A percentile compares a stretch with the other conserved stretches of the same genome.
Conservation (phyloP, 2,888 invertebrate genomes). For the Patella ulyssiponensis region DNA sequence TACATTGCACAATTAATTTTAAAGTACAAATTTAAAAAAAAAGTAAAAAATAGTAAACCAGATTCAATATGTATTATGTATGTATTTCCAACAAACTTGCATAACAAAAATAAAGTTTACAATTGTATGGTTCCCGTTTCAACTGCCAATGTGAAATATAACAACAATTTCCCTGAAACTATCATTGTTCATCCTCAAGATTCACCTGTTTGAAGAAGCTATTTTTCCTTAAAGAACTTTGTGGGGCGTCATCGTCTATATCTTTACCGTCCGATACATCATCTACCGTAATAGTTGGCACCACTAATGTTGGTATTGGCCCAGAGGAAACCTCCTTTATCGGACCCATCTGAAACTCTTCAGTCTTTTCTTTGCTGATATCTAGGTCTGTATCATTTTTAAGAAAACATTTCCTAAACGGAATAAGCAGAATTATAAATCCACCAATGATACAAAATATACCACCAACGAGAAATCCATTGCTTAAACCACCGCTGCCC, state of each 20-base stretch:
- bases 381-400: neutral
- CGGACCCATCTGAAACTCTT: too few relatives aligned
- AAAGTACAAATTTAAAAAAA: too few relatives aligned
- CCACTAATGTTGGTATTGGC: neutral
- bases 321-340: neutral
- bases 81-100: too few relatives aligned
- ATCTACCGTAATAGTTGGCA: neutral
- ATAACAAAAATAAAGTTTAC: too few relatives aligned
- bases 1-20: too few relatives aligned
- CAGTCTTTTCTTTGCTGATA: too few relatives aligned
- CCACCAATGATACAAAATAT: neutral
- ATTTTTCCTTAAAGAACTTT: neutral
- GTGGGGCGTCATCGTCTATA: neutral
- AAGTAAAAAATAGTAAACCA: too few relatives aligned
- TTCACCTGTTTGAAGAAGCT: neutral
- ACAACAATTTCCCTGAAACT: too few relatives aligned
- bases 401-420: neutral
- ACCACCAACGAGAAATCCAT: neutral
- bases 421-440: neutral
- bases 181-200: neutral
- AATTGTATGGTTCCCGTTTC: too few relatives aligned
- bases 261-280: neutral
- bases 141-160: too few relatives aligned
- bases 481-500: neutral
- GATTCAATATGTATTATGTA: too few relatives aligned